Conservation (phyloP, 2,797 vertebrate genomes). For the Florisuga fusca region DNA sequence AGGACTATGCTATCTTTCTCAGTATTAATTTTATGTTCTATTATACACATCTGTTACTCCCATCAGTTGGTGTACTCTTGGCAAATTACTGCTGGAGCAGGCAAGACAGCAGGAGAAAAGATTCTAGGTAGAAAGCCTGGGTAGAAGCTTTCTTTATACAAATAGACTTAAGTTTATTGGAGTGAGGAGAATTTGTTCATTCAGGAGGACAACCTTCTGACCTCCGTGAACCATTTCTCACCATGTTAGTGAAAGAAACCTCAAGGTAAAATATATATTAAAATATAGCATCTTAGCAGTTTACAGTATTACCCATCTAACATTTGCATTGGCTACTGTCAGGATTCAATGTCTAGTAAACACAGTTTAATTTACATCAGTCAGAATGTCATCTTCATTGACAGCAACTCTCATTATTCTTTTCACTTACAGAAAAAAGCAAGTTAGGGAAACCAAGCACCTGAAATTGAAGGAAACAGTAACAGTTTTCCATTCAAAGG, state of each 20-base stretch:
- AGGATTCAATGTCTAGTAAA: background rate
- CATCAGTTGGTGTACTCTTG: background rate
- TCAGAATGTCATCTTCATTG: constrained; percentile 2
- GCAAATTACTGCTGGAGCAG: background rate
- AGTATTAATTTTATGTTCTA: background rate
- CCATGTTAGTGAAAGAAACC: background rate
- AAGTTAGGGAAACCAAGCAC: background rate
- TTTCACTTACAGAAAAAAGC: background rate
- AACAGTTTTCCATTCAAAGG: constrained; percentile 2
- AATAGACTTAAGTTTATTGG: background rate
- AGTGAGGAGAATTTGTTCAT: background rate
- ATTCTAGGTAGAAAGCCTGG: background rate
- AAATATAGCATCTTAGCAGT: background rate
- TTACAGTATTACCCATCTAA: background rate
- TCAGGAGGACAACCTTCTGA: background rate
- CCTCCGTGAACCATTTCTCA: background rate
- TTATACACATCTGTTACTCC: background rate
- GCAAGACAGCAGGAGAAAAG: background rate
- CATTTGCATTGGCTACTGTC: background rate
- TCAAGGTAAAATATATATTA: background rate
- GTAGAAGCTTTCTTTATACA: background rate
- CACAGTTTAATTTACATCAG: background rate
- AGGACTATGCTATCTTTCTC: background rate
- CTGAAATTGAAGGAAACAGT: background rate
- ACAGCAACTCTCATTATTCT: background rate